Percentiles rank a stretch among this genome's conserved stretches.
phyloP scores from a whole-genome alignment of 2,797 vertebrate species.

The Amazonetta brasiliensis region DNA sequence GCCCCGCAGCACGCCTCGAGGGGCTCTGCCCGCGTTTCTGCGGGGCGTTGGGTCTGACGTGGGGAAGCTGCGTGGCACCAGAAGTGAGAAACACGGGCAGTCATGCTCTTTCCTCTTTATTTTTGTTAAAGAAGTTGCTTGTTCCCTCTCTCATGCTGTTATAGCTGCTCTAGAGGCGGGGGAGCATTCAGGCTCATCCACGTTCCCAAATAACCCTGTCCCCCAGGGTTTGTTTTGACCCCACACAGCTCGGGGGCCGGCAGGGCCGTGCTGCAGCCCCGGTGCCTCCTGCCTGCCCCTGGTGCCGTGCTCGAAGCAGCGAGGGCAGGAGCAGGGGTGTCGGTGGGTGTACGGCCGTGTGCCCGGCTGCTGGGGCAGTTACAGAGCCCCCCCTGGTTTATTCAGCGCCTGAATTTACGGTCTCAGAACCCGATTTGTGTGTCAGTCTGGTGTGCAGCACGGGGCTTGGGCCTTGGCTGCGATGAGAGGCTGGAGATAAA shows the following conservation, averaged over 20 bases:
- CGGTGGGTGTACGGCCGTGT: accelerated
- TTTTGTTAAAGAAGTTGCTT: neutral
- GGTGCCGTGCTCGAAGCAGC: neutral
- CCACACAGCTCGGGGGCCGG: too few relatives aligned
- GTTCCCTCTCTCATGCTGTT: neutral
- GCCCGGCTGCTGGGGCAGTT: accelerated
- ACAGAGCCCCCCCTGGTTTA: neutral
- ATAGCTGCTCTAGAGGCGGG: accelerated
- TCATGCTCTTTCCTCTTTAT: neutral
- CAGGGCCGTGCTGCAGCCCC: too few relatives aligned
- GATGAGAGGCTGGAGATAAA: neutral
- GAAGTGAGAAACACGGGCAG: neutral
- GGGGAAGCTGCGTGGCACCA: too few relatives aligned
- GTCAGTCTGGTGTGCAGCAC: neutral
- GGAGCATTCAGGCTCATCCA: accelerated
- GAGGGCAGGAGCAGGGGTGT: neutral
- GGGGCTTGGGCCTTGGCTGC: accelerated
- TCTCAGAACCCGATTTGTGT: accelerated
- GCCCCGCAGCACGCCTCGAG: accelerated
- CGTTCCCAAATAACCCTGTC: neutral
- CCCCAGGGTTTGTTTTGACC: neutral
- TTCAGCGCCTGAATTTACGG: neutral
- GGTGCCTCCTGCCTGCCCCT: too few relatives aligned
- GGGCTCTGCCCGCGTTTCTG: neutral
- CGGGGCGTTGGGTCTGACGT: neutral